Evolutionary conservation across 2,113 vertebrate genomes (phyloP).

Genomic region (Tachuris rubrigastra): DNA sequence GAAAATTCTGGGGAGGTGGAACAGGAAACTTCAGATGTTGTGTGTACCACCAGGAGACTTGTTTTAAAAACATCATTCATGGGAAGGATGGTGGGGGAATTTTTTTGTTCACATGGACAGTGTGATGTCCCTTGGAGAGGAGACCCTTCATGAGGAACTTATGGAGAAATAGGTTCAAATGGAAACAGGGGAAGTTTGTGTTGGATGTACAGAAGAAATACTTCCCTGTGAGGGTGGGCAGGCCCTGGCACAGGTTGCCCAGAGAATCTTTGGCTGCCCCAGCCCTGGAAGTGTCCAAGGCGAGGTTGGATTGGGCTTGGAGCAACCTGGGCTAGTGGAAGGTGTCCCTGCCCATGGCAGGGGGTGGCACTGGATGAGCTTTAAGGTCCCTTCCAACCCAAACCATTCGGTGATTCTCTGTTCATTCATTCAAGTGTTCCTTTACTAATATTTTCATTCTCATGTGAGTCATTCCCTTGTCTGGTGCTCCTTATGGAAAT

Average conservation of each 20-base stretch:
- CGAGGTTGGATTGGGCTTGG: not conserved
- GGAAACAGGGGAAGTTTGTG: not conserved
- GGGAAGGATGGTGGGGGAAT: not conserved
- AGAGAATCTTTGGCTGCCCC: not conserved
- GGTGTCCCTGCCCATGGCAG: not conserved
- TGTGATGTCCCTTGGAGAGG: not conserved
- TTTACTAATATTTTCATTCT: not conserved
- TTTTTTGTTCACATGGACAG: not conserved
- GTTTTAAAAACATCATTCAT: not conserved
- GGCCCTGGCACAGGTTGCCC: not conserved
- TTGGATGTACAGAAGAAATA: not conserved
- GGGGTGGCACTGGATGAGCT: not conserved
- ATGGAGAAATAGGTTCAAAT: not conserved
- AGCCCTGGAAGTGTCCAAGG: not conserved
- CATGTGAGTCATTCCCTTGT: not conserved
- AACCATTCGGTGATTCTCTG: not conserved
- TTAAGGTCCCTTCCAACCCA: not conserved
- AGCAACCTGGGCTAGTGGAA: not conserved
- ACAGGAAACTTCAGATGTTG: not conserved
- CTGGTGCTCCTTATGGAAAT: not conserved
- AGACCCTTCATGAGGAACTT: not conserved
- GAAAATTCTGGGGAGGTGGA: not conserved
- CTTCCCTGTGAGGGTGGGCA: not conserved
- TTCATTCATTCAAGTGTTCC: not conserved
- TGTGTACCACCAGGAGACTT: not conserved